These are phyloP conservation scores for Diachrysia chrysitis DNA, from an alignment of 2,888 invertebrate species.

Conservation along the genomic window DNA sequence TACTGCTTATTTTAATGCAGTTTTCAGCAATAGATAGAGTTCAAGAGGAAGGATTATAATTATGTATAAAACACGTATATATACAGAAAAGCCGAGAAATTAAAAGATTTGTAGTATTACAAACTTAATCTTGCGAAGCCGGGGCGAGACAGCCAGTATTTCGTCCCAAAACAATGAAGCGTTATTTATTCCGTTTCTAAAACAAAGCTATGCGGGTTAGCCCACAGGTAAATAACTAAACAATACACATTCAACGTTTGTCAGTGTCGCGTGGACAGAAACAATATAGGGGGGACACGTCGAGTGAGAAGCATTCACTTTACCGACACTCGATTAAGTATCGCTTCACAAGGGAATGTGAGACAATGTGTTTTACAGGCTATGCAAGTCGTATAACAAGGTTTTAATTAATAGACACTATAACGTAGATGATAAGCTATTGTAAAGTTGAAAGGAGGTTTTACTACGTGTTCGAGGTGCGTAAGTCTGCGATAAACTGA, in stretches of 20 bases:
- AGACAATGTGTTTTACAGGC: neutral
- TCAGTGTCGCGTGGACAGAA: neutral
- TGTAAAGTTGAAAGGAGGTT: neutral
- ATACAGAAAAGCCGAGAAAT: no score
- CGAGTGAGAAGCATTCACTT: constrained; percentile 3
- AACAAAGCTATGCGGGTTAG: neutral
- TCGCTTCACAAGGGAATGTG: neutral
- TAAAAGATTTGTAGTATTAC: no score
- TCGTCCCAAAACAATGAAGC: no score
- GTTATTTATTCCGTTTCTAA: neutral
- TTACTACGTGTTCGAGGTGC: no score
- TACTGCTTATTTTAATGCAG: no score
- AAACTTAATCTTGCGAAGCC: no score
- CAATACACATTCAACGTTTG: constrained; percentile 6
- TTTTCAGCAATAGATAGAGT: no score
- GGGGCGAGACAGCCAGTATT: no score
- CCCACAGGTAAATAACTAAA: neutral
- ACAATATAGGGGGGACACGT: neutral
- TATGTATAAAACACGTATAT: no score
- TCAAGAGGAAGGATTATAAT: no score
- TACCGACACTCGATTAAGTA: constrained; percentile 5
- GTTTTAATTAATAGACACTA: neutral
- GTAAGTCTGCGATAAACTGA: no score
- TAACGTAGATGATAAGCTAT: neutral
- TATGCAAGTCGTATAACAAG: neutral